Base-by-base conservation (phyloP, 1,140 invertebrate species). In the Neodiprion fabricii region DNA sequence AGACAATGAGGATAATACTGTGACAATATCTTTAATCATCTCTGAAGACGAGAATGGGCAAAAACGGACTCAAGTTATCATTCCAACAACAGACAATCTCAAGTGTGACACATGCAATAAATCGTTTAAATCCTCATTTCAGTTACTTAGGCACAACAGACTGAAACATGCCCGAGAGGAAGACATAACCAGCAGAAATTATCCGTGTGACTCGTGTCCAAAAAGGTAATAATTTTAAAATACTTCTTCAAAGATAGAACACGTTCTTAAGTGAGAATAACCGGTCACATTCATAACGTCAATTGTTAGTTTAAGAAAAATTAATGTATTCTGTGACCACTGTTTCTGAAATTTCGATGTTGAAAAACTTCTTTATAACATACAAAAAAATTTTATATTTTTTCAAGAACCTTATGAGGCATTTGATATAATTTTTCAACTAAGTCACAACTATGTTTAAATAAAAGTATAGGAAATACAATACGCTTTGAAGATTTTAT, bases 61-160 rank as follows among this genome's bases (percentile, higher is more conserved):
- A 70, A 88, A 89, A 75, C 76, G 87, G 78, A 89, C 87, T 17
- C 87, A 89, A 79, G 87, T 89, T 28, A 88, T 89, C 65, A 89
- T 89, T 78, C 87, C 87, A 68, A 87, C 87, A n/a, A 81, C 84
- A 8, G 85, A 87, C 70, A 85, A 83, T 71, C 75, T 85, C 10
- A 89, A 88, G 48, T 89, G 87, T 69, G 82, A 88, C 65, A 81
- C 87, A 23, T 89, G 87, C 75, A 84, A 86, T 66, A 89, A 85
- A 78, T 85, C 79, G 12, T 89, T 89, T 66, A 89, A 89, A 74
- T 85, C 86, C 0, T 85, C 86, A 7, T 85, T 87, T 23, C 87
- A 89, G 74, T 79, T 89, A 72, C 78, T 89, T 14, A 83, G 85
- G 50, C 87, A 89, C 28, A 89, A 87, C 72, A 81, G 87, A 74